Base-by-base conservation (phyloP, 2,888 invertebrate species). In the Sinodicranocentrus sp. region DNA sequence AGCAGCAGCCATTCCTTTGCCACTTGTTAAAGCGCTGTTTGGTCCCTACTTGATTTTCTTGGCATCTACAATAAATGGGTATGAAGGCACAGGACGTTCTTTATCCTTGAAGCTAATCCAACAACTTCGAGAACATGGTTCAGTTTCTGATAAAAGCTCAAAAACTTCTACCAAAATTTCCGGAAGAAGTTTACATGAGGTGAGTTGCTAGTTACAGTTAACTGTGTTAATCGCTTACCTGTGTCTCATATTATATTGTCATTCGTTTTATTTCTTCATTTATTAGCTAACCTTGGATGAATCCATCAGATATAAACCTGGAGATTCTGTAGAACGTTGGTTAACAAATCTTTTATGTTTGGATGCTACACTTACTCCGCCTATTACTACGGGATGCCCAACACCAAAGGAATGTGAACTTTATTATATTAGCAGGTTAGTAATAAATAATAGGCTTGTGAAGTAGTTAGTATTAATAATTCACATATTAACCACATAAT, bases 1-100 rank as follows among this genome's bases (percentile, higher is more conserved):
- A 91, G 99, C 99, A 0, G 99, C 99, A 0, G 99, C 99, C 6
- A 99, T 99, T 88, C 99, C 99, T 0, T 92, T 99, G 80, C 95
- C 96, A 0, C 94, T 96, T 89, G 98, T 99, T 0, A 96, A 97
- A 87, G 94, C 94, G 1, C 95, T 98, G 91, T 92, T 96, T 78
- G 96, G 95, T 0, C 97, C 98, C 0, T 98, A 98, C 89, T 92
- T 99, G 43, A 96, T 97, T 13, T 96, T 99, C 90, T 93, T 99
- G 90, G 95, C 99, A 0, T 99, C 99, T 0, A 99, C 99, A 0
- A 96, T 99, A 54, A 97, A 98, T 89, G 99, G 99, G 0, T 99
- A 99, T 90, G 99, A 99, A 92, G 99, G 99, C 73, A 99, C 99
- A 0, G 99, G 99, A 0, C 92, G 99, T 10, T 98, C 98, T 0